Conservation (phyloP, 2,113 vertebrate species). For the Hucho hucho region DNA sequence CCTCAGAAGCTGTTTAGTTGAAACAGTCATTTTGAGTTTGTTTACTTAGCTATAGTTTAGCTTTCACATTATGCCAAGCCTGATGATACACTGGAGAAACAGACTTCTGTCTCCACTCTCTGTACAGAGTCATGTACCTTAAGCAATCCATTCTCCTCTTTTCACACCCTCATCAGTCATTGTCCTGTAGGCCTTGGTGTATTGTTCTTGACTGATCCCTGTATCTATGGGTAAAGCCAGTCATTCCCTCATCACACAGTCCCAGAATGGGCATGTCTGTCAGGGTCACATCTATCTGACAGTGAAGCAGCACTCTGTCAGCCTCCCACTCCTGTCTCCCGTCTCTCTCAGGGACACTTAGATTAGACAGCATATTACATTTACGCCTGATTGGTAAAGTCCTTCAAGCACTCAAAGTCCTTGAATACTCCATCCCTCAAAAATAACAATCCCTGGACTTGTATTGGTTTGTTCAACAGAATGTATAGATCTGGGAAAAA, state of each 20-base stretch:
- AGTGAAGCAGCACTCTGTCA: constrained; percentile 14
- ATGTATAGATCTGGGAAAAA: too few relatives aligned
- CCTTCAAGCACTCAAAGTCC: constrained; percentile 42
- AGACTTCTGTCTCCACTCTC: not conserved
- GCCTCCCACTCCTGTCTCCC: not conserved
- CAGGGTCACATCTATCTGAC: constrained; percentile 51
- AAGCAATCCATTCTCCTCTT: not conserved
- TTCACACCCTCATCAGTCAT: not conserved
- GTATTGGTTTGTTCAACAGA: too few relatives aligned
- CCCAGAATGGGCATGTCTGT: constrained; percentile 48
- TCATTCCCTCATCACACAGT: constrained; percentile 18
- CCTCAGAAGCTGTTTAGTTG: not conserved
- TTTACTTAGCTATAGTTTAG: not conserved
- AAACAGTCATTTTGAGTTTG: not conserved
- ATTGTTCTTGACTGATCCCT: not conserved
- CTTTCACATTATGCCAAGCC: not conserved
- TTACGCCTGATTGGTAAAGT: constrained; percentile 45
- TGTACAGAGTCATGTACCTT: not conserved
- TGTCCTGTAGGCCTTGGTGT: not conserved
- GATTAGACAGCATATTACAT: constrained; percentile 31
- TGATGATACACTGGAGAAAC: not conserved
- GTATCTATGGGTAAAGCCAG: constrained; percentile 37
- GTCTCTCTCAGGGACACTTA: constrained; percentile 2
- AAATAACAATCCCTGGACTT: not conserved
- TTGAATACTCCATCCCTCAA: not conserved